Evolutionary conservation across 2,797 vertebrate genomes (phyloP), one percentile per base, ranked within the genome.

Genomic region (Crenuchus spilurus): DNA sequence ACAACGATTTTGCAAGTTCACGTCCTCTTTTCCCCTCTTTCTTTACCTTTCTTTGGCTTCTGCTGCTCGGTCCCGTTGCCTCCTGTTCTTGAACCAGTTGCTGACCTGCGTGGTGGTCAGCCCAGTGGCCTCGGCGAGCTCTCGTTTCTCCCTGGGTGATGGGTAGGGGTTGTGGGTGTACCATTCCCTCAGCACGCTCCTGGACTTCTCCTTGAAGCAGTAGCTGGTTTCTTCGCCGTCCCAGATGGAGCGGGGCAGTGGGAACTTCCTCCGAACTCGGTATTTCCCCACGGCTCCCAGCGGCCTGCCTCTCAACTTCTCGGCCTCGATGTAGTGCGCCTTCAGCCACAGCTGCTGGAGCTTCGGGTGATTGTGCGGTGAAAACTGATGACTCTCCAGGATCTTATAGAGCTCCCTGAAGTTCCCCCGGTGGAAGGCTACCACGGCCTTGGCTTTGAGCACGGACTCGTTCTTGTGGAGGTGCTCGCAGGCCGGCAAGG

Each of bases 381-480:
- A 97, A 78, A 97, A 97, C 88, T 97, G 96, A 88, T 97, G 96
- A 82, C 95, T 95, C 89, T 97, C 96, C 71, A 97, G 90, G 77
- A 97, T 96, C 85, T 97, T 97, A 87, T 97, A 97, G 67, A 97
- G 94, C 89, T 97, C 96, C 79, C 96, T 90, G 88, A 97, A 97
- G 89, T 97, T 97, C 16, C 96, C 96, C 65, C 95, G 85, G 87
- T 97, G 95, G 83, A 97, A 97, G 6, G 96, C 95, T 80, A 97
- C 96, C 84, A 96, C 96, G 28, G 96, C 95, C 87, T 98, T 98
- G 77, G 96, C 96, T 85, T 97, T 98, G 66, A 98, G 95, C 80
- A 98, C 96, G 80, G 96, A 97, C 83, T 98, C 96, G 73, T 97
- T 98, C 84, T 98, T 98, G 90, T 98, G 96, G 78, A 98, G 96